phyloP scores from a whole-genome alignment of 2,888 invertebrate species.

The Sceliomorpha sp. region DNA sequence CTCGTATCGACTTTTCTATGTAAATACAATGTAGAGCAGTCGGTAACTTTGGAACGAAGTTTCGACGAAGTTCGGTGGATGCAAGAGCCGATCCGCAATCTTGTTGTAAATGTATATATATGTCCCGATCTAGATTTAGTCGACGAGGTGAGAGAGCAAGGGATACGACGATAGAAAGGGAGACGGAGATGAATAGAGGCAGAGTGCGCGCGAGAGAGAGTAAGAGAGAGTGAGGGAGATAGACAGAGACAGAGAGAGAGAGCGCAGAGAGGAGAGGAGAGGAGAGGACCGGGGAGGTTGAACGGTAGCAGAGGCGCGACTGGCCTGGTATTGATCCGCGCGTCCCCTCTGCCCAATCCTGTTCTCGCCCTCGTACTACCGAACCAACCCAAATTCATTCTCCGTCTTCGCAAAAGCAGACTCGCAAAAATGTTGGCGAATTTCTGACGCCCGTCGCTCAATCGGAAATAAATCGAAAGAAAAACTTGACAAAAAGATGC shows the following conservation, averaged over 20 bases:
- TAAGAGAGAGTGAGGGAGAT: too few species aligned
- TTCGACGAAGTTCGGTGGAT: slow-evolving; percentile 40
- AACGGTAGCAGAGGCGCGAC: slow-evolving; percentile 72
- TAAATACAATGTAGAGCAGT: slow-evolving; percentile 45
- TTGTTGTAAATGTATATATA: slow-evolving; percentile 36
- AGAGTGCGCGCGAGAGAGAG: too few species aligned
- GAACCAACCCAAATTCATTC: slow-evolving; percentile 71
- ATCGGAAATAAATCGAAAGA: neutral
- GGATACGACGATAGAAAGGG: slow-evolving; percentile 10
- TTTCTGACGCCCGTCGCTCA: slow-evolving; percentile 48
- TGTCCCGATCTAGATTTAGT: slow-evolving; percentile 47
- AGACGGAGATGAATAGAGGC: slow-evolving; percentile 7
- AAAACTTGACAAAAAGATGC: too few species aligned
- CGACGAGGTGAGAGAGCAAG: slow-evolving; percentile 39
- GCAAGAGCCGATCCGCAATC: slow-evolving; percentile 40
- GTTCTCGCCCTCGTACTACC: slow-evolving; percentile 63
- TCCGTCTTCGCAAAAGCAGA: slow-evolving; percentile 62
- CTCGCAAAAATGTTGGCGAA: slow-evolving; percentile 67
- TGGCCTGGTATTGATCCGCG: slow-evolving; percentile 78
- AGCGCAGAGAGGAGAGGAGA: slow-evolving; percentile 50
- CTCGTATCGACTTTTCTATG: slow-evolving; percentile 20
- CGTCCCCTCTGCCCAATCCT: slow-evolving; percentile 70
- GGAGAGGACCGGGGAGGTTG: slow-evolving; percentile 68
- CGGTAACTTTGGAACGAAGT: slow-evolving; percentile 42
- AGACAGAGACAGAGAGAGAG: too few species aligned